These are phyloP conservation scores for Notiomystis cincta DNA, from an alignment of 2,113 vertebrate genomes.

Conservation along the genomic window DNA sequence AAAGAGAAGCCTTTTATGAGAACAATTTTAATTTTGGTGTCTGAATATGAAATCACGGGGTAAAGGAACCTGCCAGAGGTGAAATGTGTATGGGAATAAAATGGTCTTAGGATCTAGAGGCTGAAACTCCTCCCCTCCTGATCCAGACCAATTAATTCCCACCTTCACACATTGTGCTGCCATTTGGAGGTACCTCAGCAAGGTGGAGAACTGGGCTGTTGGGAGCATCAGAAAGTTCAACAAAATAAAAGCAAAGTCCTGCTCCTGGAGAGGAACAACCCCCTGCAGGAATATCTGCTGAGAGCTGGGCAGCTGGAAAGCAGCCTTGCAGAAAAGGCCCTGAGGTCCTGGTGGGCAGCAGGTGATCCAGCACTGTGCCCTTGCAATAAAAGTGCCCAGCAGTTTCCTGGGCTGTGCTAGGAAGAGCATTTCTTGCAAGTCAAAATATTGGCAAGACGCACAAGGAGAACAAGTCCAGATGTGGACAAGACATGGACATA, in stretches of 20 bases:
- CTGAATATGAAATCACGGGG: neutral
- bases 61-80: neutral
- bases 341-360: neutral
- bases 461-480: accelerated
- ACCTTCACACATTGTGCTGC: neutral
- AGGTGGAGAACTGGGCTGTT: neutral
- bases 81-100: neutral
- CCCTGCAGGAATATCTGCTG: neutral
- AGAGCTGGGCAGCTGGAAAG: neutral
- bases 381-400: neutral
- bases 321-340: neutral
- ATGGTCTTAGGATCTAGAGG: neutral
- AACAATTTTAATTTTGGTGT: neutral
- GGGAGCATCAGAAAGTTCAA: neutral
- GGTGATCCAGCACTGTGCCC: neutral
- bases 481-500: neutral
- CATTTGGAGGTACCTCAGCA: neutral
- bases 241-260: neutral
- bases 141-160: neutral
- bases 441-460: neutral
- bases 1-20: neutral
- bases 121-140: neutral
- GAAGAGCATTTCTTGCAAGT: neutral
- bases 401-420: neutral
- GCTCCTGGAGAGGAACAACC: neutral